Base-by-base conservation (phyloP, 1,140 invertebrate species). In the Lordiphosa stackelbergi region DNA sequence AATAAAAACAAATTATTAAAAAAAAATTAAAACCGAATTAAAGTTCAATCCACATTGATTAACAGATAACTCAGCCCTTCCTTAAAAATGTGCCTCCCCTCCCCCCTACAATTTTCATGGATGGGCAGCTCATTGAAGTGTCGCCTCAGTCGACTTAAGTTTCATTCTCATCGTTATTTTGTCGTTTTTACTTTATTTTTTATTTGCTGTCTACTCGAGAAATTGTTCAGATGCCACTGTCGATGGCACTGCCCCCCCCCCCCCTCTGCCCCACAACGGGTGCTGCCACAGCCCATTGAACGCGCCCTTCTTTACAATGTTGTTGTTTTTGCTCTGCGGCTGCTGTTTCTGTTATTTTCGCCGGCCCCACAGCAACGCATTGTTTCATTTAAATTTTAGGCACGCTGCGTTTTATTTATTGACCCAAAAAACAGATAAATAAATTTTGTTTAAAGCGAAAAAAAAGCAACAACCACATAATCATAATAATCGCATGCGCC, bases 361-460 rank as follows among this genome's bases (percentile, higher is more conserved):
- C 38, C 36, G 22, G 16, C 37, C 13, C 55, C 31, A 53, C 36
- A 34, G 48, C 36, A 34, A 37, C 52, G 64, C 69, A 53, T 63
- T 65, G 68, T 64, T 71, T 70, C 75, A 79, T 79, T 79, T 75
- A 73, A 81, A 79, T 79, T 79, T 79, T 81, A 71, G 75, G 77
- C 75, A 81, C 77, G 72, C 66, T 71, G 75, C 62, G 63, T 56
- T 71, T 75, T 79, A 79, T 79, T 81, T 81, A 81, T 81, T 81
- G 75, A 81, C 75, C 75, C 75, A 81, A 66, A 81, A 81, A 83
- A 38, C 75, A 83, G 75, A 81, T 83, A 81, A 81, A 81, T 81
- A 79, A 72, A 75, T 81, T 69, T 71, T 68, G 52, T 66, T 65
- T 60, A 61, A 54, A 62, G 53, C 59, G 42, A 78, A 72, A 49